phyloP scores from a whole-genome alignment of 2,797 vertebrate genomes.

The Pyrrhura leucotis region DNA sequence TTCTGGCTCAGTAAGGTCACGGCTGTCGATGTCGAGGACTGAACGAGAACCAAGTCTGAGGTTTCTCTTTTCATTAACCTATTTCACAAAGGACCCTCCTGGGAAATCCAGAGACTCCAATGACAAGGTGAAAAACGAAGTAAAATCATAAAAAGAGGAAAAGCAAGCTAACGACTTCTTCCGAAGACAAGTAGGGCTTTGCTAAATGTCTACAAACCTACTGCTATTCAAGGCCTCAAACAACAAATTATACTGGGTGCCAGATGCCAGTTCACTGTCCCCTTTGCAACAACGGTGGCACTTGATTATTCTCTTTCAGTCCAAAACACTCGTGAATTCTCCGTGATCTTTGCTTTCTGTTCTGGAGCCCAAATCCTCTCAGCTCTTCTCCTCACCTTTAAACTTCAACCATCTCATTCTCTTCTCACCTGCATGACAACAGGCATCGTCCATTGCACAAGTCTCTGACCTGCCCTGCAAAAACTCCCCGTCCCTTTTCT shows the following conservation, averaged over 20 bases:
- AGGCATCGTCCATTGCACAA: constrained; percentile 47
- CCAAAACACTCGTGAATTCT: not conserved
- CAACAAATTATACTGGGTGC: constrained; percentile 8
- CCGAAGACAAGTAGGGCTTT: constrained; percentile 59
- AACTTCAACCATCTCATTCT: constrained; percentile 11
- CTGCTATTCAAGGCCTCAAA: constrained; percentile 33
- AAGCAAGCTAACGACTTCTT: constrained; percentile 39
- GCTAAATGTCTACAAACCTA: not conserved
- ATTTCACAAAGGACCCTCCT: constrained; percentile 49
- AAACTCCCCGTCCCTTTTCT: constrained; percentile 43
- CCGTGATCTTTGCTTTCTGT: not conserved
- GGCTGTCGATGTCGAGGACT: constrained; percentile 33
- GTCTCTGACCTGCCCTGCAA: constrained; percentile 21
- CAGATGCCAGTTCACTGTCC: constrained; percentile 19
- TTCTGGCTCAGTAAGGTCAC: constrained; percentile 63
- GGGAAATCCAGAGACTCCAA: constrained; percentile 57
- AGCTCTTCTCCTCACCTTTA: constrained; percentile 1
- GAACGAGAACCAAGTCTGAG: constrained; percentile 54
- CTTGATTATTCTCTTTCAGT: constrained; percentile 30
- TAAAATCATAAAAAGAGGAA: not conserved
- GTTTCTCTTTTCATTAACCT: constrained; percentile 60
- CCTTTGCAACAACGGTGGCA: not conserved
- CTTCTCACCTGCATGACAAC: constrained; percentile 15
- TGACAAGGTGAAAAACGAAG: constrained; percentile 48
- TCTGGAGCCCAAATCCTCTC: not conserved